These are phyloP conservation scores for Zelleria hepariella DNA, from an alignment of 2,888 invertebrate genomes.

Conservation along the genomic window DNA sequence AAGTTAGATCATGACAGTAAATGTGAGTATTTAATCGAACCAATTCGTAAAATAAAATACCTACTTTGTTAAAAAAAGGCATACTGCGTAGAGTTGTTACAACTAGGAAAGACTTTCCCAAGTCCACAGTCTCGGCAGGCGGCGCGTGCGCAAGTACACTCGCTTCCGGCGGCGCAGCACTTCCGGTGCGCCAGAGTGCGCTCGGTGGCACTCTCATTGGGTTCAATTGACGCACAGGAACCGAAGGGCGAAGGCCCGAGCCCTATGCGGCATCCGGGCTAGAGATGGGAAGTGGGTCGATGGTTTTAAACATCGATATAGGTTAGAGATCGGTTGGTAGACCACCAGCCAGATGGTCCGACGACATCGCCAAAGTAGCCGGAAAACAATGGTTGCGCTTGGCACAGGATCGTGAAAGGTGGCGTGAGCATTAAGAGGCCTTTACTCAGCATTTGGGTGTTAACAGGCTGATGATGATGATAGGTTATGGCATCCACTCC, in stretches of 20 bases:
- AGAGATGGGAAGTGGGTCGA: slow-evolving; percentile 18
- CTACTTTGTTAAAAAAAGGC: background rate
- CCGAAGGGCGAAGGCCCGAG: slow-evolving; percentile 33
- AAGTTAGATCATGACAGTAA: too few relatives aligned
- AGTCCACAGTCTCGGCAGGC: background rate
- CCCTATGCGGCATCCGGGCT: slow-evolving; percentile 42
- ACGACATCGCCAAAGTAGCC: too few relatives aligned
- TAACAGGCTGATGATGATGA: too few relatives aligned
- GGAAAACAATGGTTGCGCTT: too few relatives aligned
- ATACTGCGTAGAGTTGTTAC: background rate
- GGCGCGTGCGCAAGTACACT: background rate
- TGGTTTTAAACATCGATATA: background rate
- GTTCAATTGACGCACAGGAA: slow-evolving; percentile 39
- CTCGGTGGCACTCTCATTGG: slow-evolving; percentile 29
- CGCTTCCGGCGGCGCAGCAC: slow-evolving; percentile 21
- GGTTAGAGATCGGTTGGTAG: background rate
- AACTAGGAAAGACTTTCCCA: too few relatives aligned
- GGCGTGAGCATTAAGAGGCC: too few relatives aligned
- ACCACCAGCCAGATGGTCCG: too few relatives aligned
- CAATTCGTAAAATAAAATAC: background rate
- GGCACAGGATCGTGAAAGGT: too few relatives aligned
- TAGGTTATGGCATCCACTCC: too few relatives aligned
- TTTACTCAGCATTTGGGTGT: too few relatives aligned
- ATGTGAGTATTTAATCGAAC: background rate
- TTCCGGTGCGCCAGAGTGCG: slow-evolving; percentile 43